Percentiles rank a stretch among this genome's conserved stretches.
These are phyloP conservation scores for Cataglyphis cursor DNA, from an alignment of 2,888 invertebrate genomes.

Conservation along the genomic window DNA sequence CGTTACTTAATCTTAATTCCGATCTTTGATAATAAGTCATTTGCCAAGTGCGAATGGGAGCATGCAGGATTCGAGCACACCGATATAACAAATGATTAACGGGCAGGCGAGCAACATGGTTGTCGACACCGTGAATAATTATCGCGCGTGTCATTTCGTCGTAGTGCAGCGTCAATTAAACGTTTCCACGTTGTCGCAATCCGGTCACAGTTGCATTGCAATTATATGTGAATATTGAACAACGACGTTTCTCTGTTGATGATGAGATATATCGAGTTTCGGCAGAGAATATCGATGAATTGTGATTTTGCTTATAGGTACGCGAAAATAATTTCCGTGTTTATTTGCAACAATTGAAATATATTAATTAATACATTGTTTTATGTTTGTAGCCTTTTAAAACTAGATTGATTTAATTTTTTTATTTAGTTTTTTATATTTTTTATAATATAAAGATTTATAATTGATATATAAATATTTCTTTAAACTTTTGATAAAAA, in stretches of 20 bases:
- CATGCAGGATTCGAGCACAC: conserved; percentile 5
- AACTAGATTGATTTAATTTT: neutral
- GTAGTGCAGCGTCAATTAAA: conserved; percentile 63
- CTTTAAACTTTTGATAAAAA: neutral
- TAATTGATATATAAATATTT: neutral
- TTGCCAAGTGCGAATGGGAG: conserved; percentile 26
- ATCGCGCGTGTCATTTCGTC: conserved; percentile 41
- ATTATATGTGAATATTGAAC: conserved; percentile 37
- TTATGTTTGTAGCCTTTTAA: neutral
- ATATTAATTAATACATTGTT: neutral
- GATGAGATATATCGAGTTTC: conserved; percentile 45
- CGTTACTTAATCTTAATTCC: conserved; percentile 21
- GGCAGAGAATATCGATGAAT: conserved; percentile 37
- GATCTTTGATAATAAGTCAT: conserved; percentile 26
- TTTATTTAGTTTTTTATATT: conserved; percentile 1
- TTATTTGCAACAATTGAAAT: neutral
- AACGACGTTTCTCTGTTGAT: neutral
- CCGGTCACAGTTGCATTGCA: conserved; percentile 45
- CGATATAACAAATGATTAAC: conserved; percentile 66
- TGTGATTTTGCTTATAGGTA: conserved; percentile 39
- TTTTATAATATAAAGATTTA: neutral
- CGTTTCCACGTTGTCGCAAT: conserved; percentile 64
- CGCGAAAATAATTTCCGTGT: neutral
- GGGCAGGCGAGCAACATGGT: conserved; percentile 47
- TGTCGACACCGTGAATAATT: conserved; percentile 59